Evolutionary conservation across 92 coral and sea anemone species (phyloP), one percentile per base, ranked within the genome.

Genomic region (Epizoanthus fatuus): DNA sequence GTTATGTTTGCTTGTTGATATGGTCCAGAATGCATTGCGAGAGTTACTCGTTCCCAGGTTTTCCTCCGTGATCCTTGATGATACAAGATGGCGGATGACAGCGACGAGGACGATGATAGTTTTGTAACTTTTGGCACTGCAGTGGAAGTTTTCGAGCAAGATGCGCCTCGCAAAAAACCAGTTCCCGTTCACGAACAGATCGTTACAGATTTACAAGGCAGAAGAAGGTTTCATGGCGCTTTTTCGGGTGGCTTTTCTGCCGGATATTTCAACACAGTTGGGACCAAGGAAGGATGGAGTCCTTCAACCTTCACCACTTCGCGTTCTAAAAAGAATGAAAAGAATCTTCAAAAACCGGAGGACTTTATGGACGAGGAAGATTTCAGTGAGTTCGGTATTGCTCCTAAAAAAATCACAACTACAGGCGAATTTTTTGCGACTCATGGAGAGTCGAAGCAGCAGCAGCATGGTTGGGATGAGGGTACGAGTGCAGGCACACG

Each of bases 361-460:
- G 99, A 97, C 77, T 97, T 93, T 67, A 97, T 97, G 99, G 99
- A 97, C 69, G 99, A 97, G 22, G 99, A 97, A 65, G 99, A 97
- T 32, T 79, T 97, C 54, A 91, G 93, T 20, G 99, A 97, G 66
- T 97, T 95, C 72, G 99, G 99, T 35, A 97, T 97, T 69, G 99
- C 99, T 0, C 99, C 99, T 0, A 95, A 94, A 84, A 72, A 91
- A 60, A 92, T 97, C 68, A 90, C 92, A 2, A 88, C 99, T 16
- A 95, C 92, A 17, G 90, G 94, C 83, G 87, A 93, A 81, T 97
- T 97, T 68, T 65, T 92, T 74, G 84, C 94, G 0, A 53, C 86
- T 32, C 63, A 16, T 8, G 39, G 75, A 15, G 74, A 63, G 29
- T 53, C 22, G 15, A 90, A 95, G 45, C 91, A 72, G 17, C 85